A percentile compares a stretch with the other conserved stretches of the same genome.
phyloP scores from a whole-genome alignment of 2,113 vertebrate genomes.

The Pimephales promelas region DNA sequence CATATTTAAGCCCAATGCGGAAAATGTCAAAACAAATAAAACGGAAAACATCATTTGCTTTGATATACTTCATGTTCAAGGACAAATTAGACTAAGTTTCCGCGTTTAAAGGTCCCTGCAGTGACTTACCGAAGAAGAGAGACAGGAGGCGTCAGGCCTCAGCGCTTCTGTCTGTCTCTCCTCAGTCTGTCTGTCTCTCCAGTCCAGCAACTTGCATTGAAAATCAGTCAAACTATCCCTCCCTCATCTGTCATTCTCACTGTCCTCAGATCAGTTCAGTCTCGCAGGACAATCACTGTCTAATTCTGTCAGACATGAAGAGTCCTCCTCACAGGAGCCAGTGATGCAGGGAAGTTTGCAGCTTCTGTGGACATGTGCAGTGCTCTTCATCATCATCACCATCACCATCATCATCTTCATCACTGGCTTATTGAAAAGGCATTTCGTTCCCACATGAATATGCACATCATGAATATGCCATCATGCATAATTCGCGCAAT shows the following conservation, averaged over 20 bases:
- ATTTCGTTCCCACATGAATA: no score
- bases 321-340: not conserved
- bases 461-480: not conserved
- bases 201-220: not conserved
- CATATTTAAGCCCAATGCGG: not conserved
- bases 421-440: no score
- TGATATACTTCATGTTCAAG: no score
- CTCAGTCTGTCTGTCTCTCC: slow-evolving; percentile 21
- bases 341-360: not conserved
- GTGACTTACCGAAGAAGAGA: slow-evolving; percentile 51
- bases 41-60: not conserved
- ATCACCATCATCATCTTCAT: not conserved
- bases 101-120: no score
- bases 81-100: no score
- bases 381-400: not conserved
- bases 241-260: slow-evolving; percentile 12
- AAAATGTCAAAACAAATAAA: not conserved
- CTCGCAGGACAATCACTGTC: not conserved
- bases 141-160: slow-evolving; percentile 44
- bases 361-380: not conserved
- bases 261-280: slow-evolving; percentile 29
- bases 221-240: not conserved
- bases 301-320: no score
- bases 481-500: not conserved
- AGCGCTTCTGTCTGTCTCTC: slow-evolving; percentile 11